Percentiles rank a stretch among this genome's conserved stretches.
Evolutionary conservation across 2,113 vertebrate species (phyloP).

Genomic region (Microtus oregoni): DNA sequence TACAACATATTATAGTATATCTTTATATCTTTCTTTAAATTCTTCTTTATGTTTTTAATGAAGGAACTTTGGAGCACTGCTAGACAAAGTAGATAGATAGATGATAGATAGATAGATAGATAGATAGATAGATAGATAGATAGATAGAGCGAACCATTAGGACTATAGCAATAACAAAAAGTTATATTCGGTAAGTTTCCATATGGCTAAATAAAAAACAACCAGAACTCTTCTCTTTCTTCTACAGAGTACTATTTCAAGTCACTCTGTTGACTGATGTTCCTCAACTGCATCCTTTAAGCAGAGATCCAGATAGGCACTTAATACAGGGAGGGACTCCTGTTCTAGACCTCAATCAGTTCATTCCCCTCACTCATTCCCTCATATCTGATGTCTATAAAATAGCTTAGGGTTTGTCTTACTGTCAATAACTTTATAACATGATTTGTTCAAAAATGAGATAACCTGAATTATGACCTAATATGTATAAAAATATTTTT

Average conservation of each 20-base stretch:
- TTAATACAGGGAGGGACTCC: neutral
- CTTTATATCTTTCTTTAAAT: neutral
- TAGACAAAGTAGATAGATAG: neutral
- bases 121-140: accelerated
- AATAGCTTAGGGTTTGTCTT: neutral
- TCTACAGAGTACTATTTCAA: neutral
- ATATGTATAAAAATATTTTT: neutral
- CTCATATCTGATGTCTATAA: neutral
- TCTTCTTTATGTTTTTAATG: slow-evolving; percentile 8
- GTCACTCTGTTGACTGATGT: neutral
- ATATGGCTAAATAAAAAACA: neutral
- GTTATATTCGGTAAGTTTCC: neutral
- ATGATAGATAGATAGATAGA: accelerated
- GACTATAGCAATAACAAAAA: neutral
- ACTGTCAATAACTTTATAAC: neutral
- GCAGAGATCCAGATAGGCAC: neutral
- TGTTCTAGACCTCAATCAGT: accelerated
- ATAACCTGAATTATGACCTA: neutral
- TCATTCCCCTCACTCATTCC: no score
- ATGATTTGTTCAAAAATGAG: neutral
- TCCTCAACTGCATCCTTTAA: neutral
- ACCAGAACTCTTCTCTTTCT: neutral
- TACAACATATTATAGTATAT: neutral
- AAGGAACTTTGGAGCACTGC: neutral
- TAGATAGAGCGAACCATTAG: neutral